These are phyloP conservation scores for Mythimna ferrago DNA, from an alignment of 2,888 invertebrate species.

Conservation along the genomic window DNA sequence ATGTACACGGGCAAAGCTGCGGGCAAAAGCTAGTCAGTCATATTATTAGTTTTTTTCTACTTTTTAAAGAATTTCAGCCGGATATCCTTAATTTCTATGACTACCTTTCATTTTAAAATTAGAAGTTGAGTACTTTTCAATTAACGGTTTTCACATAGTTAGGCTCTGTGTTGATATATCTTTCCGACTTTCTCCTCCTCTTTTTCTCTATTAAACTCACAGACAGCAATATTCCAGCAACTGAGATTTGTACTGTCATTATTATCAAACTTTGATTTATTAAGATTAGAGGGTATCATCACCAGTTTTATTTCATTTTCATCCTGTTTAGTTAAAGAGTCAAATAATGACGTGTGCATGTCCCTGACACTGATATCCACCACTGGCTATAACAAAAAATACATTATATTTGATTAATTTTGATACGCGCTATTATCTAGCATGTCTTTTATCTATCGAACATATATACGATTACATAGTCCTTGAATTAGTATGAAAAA, in stretches of 20 bases:
- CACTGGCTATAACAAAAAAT: conserved; percentile 54
- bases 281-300: neutral
- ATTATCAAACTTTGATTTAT: neutral
- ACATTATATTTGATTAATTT: conserved; percentile 62
- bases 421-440: conserved; percentile 62
- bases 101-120: neutral
- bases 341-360: conserved; percentile 59
- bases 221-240: neutral
- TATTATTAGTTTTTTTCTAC: neutral
- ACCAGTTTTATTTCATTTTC: neutral
- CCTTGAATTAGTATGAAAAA: conserved; percentile 48
- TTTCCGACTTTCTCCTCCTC: neutral
- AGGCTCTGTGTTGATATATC: neutral
- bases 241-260: neutral
- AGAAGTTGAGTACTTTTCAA: neutral
- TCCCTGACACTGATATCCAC: conserved; percentile 52
- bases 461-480: conserved; percentile 52
- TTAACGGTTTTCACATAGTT: neutral
- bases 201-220: neutral
- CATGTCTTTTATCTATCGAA: conserved; percentile 60
- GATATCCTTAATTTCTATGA: neutral
- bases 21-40: too few relatives aligned
- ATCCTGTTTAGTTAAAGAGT: conserved; percentile 2
- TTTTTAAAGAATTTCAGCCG: neutral
- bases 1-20: too few relatives aligned